These are phyloP conservation scores for Zosterops pallidus DNA, from an alignment of 2,113 vertebrate species.

Conservation along the genomic window DNA sequence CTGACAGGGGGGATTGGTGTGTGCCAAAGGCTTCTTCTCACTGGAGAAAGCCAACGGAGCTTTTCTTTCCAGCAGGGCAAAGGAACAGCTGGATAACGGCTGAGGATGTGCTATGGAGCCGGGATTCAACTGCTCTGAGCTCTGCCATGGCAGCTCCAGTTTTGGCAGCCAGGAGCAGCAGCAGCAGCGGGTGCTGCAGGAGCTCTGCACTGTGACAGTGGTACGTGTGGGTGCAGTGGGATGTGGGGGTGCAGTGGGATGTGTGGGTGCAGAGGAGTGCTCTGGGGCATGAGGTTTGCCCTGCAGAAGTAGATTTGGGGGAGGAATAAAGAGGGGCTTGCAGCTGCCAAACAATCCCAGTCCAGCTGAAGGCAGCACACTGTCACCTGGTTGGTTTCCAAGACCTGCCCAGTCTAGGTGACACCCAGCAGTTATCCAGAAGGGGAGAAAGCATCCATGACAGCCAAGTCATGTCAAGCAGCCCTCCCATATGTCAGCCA, in stretches of 20 bases:
- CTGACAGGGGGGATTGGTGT: fast-evolving
- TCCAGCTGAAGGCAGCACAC: background rate
- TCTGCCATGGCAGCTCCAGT: constrained; percentile 77
- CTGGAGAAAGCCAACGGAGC: background rate
- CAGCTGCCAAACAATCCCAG: background rate
- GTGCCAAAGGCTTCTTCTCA: background rate
- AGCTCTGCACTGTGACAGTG: constrained; percentile 82
- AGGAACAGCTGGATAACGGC: constrained; percentile 12
- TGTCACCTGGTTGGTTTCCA: background rate
- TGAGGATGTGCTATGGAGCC: constrained; percentile 81
- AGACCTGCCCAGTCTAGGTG: background rate
- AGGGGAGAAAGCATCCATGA: background rate
- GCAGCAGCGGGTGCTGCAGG: constrained; percentile 74
- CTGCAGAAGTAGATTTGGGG: background rate
- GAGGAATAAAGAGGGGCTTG: background rate
- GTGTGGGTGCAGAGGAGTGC: background rate
- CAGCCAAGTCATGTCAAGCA: background rate
- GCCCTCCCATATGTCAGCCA: background rate
- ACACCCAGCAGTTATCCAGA: background rate
- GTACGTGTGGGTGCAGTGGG: constrained; percentile 57
- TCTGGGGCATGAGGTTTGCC: background rate
- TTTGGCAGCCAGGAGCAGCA: constrained; percentile 73
- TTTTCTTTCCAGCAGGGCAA: background rate
- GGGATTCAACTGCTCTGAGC: constrained; percentile 88
- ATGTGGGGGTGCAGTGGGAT: background rate